Evolutionary conservation across 2,888 invertebrate species (phyloP), one percentile per base, ranked within the genome.

Genomic region (Hydraecia micacea): DNA sequence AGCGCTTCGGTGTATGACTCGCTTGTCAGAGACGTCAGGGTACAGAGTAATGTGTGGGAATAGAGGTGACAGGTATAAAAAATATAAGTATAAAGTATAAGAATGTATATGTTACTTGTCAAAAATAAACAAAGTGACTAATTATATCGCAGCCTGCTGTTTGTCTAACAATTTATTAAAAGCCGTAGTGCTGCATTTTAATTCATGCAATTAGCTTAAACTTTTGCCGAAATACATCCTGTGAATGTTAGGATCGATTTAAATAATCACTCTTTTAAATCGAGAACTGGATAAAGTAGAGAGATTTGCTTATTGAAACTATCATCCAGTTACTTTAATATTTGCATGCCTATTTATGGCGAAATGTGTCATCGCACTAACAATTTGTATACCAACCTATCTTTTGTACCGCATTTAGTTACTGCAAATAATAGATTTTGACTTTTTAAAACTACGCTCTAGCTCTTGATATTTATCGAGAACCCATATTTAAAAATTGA

Each of bases 1-100:
- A 85, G 77, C 83, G 73, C 81, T 85, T 75, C 75, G 28, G 65
- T 67, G 58, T 85, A 77, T 79, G 62, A 69, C 75, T 75, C 70
- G 67, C 71, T 32, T 77, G 74, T 72, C n/a, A n/a, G n/a, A n/a
- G n/a, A n/a, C n/a, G n/a, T n/a, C 60, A 76, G 8, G 6, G 1
- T 1, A 69, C 62, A 85, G 84, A 86, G 66, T 74, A 77, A 32
- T 4, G 66, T 32, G 28, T 25, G n/a, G 11, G 15, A n/a, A 71
- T n/a, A 77, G 65, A 79, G 49, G 15, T 7, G 25, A 13, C 49
- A 49, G 52, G 15, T 72, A 28, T 46, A 42, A 42, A 73, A 42
- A 32, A 6, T 18, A 18, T 7, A 21, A 9, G 28, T 5, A 21
- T n/a, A 7, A n/a, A 60, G 8, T 39, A n/a, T 39, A 2, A 15